Evolutionary conservation across 2,888 invertebrate species (phyloP).

Genomic region (Oasisia sp.): DNA sequence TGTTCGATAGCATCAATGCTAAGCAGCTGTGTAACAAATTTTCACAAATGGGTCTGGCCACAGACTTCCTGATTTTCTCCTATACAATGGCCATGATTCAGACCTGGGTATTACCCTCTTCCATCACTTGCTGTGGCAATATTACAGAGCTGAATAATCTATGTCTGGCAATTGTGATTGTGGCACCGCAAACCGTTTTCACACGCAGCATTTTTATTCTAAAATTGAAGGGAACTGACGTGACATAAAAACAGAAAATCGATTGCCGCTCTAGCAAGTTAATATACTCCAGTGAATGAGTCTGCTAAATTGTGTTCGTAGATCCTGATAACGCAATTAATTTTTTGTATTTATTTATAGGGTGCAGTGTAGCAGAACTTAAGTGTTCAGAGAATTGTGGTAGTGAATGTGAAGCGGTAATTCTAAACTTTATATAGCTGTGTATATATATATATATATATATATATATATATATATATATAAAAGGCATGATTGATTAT

Average conservation of each 20-base stretch:
- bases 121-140: background rate
- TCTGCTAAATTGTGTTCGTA: background rate
- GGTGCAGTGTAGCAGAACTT: background rate
- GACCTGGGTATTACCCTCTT: background rate
- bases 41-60: background rate
- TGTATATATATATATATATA: too few species aligned
- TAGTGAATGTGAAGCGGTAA: background rate
- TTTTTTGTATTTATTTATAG: background rate
- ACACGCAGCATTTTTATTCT: slow-evolving; percentile 1
- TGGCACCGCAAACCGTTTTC: background rate
- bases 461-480: background rate
- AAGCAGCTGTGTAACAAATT: background rate
- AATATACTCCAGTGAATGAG: background rate
- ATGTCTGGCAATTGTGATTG: background rate
- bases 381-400: background rate
- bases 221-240: background rate
- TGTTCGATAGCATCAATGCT: background rate
- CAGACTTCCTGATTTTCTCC: background rate
- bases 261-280: background rate
- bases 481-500: background rate
- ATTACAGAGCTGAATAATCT: background rate
- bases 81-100: background rate
- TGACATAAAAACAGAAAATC: background rate
- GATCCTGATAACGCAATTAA: background rate
- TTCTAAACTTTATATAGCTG: background rate